Conservation (phyloP, 2,797 vertebrate genomes). For the Hypotaenidia okinawae region DNA sequence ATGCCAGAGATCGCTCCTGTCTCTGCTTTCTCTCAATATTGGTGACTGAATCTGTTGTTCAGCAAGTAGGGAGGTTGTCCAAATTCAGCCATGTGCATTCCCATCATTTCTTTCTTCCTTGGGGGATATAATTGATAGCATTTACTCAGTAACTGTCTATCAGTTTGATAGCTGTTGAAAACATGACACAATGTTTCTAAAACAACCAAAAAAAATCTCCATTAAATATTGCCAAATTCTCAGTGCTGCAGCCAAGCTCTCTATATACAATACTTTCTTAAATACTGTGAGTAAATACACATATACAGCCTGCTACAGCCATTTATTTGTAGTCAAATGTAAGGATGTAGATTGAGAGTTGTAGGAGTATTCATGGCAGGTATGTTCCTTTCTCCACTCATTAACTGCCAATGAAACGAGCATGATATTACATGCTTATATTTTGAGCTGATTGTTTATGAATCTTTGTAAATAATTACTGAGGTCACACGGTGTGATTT, state of each 20-base stretch:
- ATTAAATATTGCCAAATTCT: neutral
- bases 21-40: neutral
- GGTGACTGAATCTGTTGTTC: neutral
- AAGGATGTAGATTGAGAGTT: neutral
- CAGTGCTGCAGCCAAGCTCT: neutral
- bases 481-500: neutral
- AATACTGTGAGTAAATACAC: neutral
- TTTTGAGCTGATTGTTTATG: neutral
- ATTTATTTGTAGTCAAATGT: neutral
- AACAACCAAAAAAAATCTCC: neutral
- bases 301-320: neutral
- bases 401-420: neutral
- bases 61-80: neutral
- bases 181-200: neutral
- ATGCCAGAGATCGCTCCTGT: constrained; percentile 1
- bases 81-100: neutral
- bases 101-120: neutral
- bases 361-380: neutral
- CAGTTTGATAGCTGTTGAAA: neutral
- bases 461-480: neutral
- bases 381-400: neutral
- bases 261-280: neutral
- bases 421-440: neutral
- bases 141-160: neutral
- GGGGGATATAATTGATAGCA: neutral